Conservation (phyloP, 2,888 invertebrate species). For the Glyphotaelius pellucidus region DNA sequence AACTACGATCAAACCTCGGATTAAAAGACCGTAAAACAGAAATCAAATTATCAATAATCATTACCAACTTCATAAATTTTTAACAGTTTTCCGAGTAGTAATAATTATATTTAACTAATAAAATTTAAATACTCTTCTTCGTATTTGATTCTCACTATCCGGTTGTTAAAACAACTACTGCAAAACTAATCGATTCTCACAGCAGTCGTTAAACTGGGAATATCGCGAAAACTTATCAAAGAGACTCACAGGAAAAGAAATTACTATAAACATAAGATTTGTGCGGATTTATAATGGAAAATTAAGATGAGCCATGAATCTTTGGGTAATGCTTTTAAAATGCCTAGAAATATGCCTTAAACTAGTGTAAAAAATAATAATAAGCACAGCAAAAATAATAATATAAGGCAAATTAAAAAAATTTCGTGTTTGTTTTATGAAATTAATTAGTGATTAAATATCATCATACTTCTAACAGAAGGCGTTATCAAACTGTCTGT, state of each 20-base stretch:
- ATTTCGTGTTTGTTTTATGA: too few relatives aligned
- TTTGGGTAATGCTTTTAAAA: background rate
- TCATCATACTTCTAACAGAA: too few relatives aligned
- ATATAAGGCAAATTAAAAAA: too few relatives aligned
- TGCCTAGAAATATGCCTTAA: background rate
- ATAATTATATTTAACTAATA: background rate
- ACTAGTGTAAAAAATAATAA: background rate
- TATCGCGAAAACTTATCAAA: too few relatives aligned
- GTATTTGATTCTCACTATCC: background rate
- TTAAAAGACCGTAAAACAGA: background rate
- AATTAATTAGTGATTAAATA: too few relatives aligned
- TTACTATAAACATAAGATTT: background rate
- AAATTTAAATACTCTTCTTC: background rate
- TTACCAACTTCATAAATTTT: background rate
- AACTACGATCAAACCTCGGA: background rate
- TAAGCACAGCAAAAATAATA: too few relatives aligned
- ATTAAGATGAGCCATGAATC: background rate
- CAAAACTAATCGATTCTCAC: background rate
- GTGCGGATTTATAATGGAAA: background rate
- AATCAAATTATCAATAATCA: background rate
- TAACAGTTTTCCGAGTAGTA: background rate
- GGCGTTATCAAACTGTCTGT: too few relatives aligned
- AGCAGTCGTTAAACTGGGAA: background rate
- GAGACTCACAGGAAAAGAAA: background rate
- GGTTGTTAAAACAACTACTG: background rate